phyloP scores from a whole-genome alignment of 1,140 invertebrate species.

The Aphelenchoides fujianensis region DNA sequence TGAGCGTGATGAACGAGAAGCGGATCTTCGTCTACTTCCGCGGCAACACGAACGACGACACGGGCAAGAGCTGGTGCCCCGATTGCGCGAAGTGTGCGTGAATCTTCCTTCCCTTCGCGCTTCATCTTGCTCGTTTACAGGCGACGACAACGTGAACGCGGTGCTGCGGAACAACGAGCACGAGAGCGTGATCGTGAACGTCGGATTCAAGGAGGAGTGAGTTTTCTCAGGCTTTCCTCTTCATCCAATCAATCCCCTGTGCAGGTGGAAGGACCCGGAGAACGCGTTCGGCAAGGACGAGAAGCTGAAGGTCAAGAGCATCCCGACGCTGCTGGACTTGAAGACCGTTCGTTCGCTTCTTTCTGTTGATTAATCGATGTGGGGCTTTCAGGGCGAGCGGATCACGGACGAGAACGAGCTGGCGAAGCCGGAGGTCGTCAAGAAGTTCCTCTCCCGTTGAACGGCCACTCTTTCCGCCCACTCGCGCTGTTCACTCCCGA shows the following conservation, averaged over 20 bases:
- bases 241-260: neutral
- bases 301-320: conserved; percentile 58
- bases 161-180: conserved; percentile 50
- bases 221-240: conserved; percentile 43
- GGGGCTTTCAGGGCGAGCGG: conserved; percentile 23
- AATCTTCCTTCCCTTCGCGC: neutral
- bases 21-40: conserved; percentile 63
- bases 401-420: conserved; percentile 25
- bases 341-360: conserved; percentile 34
- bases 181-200: conserved; percentile 62
- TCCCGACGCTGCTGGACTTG: conserved; percentile 63
- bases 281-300: conserved; percentile 62
- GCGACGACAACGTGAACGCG: conserved; percentile 63
- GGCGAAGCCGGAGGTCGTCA: conserved; percentile 12
- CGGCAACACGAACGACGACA: conserved; percentile 52
- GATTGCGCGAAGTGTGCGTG: conserved; percentile 63
- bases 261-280: conserved; percentile 53
- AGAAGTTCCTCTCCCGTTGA: neutral
- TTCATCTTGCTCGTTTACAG: conserved; percentile 17
- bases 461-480: too few relatives aligned
- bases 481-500: too few relatives aligned
- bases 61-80: conserved; percentile 65
- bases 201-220: conserved; percentile 63
- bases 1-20: neutral
- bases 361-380: neutral